These are phyloP conservation scores for Scolopax mira DNA, from an alignment of 2,113 vertebrate genomes.

Conservation along the genomic window DNA sequence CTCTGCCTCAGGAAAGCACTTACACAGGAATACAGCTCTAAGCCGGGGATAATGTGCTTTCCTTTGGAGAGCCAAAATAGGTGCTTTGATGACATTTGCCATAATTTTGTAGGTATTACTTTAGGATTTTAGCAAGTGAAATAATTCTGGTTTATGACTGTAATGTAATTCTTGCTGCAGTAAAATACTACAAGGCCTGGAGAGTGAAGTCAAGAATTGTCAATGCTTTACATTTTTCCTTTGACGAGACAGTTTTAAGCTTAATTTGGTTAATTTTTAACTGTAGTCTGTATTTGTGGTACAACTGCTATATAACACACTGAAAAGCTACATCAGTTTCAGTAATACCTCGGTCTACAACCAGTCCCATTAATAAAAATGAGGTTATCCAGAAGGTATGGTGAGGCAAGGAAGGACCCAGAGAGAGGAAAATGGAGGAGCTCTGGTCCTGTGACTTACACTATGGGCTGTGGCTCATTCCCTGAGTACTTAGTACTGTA, in stretches of 20 bases:
- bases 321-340: not conserved
- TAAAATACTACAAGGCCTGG: not conserved
- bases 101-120: not conserved
- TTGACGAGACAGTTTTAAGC: not conserved
- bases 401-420: not conserved
- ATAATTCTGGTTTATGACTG: slow-evolving; percentile 24
- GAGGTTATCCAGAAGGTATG: not conserved
- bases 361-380: not conserved
- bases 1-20: not conserved
- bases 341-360: not conserved
- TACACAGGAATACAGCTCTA: not conserved
- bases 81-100: slow-evolving; percentile 6
- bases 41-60: not conserved
- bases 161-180: slow-evolving; percentile 10
- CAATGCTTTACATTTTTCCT: slow-evolving; percentile 10
- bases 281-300: slow-evolving; percentile 23
- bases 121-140: slow-evolving; percentile 30
- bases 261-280: slow-evolving; percentile 38
- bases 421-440: not conserved
- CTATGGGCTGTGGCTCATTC: slow-evolving; percentile 31
- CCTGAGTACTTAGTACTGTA: slow-evolving; percentile 9
- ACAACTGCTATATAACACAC: slow-evolving; percentile 27
- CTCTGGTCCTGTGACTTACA: slow-evolving; percentile 15
- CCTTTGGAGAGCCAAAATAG: not conserved
- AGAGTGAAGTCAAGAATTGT: not conserved